Base-by-base conservation (phyloP, 2,888 invertebrate species). In the Dryocosmus kuriphilus region DNA sequence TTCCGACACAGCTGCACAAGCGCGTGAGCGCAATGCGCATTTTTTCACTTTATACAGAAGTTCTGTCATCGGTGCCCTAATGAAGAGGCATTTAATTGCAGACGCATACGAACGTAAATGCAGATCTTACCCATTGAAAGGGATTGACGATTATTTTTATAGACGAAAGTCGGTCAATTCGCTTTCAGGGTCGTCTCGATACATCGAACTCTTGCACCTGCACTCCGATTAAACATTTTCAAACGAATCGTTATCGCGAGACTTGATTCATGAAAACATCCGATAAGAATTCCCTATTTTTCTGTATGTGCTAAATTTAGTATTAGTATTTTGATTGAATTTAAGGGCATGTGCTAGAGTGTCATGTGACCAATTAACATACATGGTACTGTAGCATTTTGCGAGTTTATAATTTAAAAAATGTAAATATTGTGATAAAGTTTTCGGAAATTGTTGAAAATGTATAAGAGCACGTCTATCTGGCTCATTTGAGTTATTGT, bases 111-210 rank as follows among this genome's bases (percentile, higher is more conserved):
- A 24, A 41, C 35, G 35, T 63, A 46, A 65, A 67, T 27, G 46
- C 24, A 9, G 67, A 46, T 67, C 67, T 46, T 46, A 46, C 27
- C 67, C 46, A 67, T 67, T 67, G 46, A 67, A 67, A 67, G 67
- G 67, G 30, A 67, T 67, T 67, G 67, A 67, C 46, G 67, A 67
- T 67, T 67, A 67, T 67, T 67, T 65, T 67, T 67, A 67, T 67
- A 67, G 67, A 46, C 41, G 67, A 67, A 67, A 67, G 67, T 67
- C 67, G 67, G 67, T 67, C 67, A 67, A 67, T 67, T 46, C 67
- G 5, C 67, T 67, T 67, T 67, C 67, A 67, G 41, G 67, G 67
- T 67, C 67, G 67, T 67, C 67, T 41, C 67, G 27, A 46, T 67
- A 67, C 67, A 67, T 67, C 67, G 67, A 67, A 67, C 67, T 67